Conservation (phyloP, 1,140 invertebrate genomes). For the Cherax destructor region DNA sequence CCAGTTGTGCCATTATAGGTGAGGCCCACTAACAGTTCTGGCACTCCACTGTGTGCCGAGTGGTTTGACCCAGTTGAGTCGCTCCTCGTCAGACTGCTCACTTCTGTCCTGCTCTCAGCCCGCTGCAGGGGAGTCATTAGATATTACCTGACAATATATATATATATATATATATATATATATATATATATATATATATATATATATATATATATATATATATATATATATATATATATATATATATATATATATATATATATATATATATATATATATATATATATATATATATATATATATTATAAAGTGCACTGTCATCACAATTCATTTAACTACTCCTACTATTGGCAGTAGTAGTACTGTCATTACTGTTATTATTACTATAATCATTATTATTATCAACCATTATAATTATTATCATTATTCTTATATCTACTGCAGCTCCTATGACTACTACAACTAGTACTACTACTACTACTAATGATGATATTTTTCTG, state of each 20-base stretch:
- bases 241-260: background rate
- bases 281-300: background rate
- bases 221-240: constrained; percentile 36
- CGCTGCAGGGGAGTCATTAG: constrained; percentile 5
- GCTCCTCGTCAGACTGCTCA: constrained; percentile 87
- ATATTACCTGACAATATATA: too few species aligned
- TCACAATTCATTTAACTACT: too few species aligned
- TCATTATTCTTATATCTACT: too few species aligned
- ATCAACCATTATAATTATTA: too few species aligned
- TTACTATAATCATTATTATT: background rate
- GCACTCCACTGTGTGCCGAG: constrained; percentile 92
- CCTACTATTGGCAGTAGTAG: too few species aligned
- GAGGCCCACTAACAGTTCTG: constrained; percentile 90
- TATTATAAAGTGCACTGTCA: too few species aligned
- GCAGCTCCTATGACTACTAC: too few species aligned
- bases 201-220: constrained; percentile 5
- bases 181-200: background rate
- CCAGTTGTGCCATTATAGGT: constrained; percentile 96
- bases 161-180: too few species aligned
- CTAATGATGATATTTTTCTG: too few species aligned
- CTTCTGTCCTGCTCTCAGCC: constrained; percentile 63
- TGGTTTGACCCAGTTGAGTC: constrained; percentile 95
- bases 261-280: constrained; percentile 25
- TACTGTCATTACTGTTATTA: too few species aligned
- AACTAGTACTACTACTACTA: too few species aligned